Base-by-base conservation (phyloP, 2,113 vertebrate genomes). In the Morphnarchus princeps region DNA sequence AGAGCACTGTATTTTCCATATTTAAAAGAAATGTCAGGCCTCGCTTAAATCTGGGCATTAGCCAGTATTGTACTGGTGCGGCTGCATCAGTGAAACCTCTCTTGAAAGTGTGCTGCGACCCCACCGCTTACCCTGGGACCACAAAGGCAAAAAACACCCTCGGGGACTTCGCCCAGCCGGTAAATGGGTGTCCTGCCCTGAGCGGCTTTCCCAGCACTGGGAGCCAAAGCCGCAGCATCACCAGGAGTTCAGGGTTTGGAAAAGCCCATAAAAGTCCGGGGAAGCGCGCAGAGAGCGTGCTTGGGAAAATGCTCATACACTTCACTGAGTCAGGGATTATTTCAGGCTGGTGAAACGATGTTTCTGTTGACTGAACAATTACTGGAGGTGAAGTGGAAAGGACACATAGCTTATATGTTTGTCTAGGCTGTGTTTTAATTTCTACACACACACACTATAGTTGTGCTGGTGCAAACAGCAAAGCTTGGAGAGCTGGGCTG, bases 331-430 rank as follows among this genome's bases (percentile, higher is more conserved):
- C 65, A 29, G 57, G 82, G 78, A 91, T 95, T 95, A 82, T 83
- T 94, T 96, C 94, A 89, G 87, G 63, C 92, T 90, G 78, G 54
- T 82, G 78, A 87, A 95, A 96, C 0, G 4, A 58, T 83, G 52
- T 84, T 95, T 79, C 94, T 89, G 59, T 94, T 91, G 80, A 87
- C 87, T 81, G 84, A 91, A 89, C 87, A 89, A 81, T 95, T 89
- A 76, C 59, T 55, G 61, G 73, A 87, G 61, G 49, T 1, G 0
- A 91, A 94, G 79, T 54, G 54, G 79, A 91, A 96, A 93, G 20
- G 57, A 66, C 40, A 50, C 28, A 3, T 25, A 29, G 69, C 82
- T 95, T 71, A 18, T 62, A 29, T 43, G 61, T 85, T 95, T 93
- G 63, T 76, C 38, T 77, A 71, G 43, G 47, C 50, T 59, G 34